Conservation (phyloP, 2,113 vertebrate species). For the Vombatus ursinus region DNA sequence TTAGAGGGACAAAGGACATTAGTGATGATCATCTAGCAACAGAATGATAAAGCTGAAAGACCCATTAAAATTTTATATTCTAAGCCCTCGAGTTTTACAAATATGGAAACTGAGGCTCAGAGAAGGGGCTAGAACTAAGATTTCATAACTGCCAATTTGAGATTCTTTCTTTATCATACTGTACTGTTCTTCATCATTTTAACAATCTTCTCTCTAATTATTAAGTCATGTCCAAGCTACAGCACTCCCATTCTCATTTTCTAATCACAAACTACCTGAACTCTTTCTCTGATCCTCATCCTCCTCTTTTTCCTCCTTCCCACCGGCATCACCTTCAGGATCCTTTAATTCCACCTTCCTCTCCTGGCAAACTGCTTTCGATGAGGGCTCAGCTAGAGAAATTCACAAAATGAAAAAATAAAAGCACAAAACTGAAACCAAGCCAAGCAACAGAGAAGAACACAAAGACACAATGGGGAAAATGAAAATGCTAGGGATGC, state of each 20-base stretch:
- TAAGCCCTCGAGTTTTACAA: background rate
- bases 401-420: constrained; percentile 55
- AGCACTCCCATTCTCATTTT: constrained; percentile 63
- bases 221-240: background rate
- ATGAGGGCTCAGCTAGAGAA: constrained; percentile 81
- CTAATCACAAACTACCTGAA: constrained; percentile 82
- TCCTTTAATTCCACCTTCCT: constrained; percentile 84
- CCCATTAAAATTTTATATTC: background rate
- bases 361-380: constrained; percentile 83
- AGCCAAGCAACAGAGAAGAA: constrained; percentile 65
- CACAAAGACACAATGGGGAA: constrained; percentile 51
- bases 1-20: background rate
- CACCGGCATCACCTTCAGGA: constrained; percentile 84
- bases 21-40: background rate
- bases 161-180: background rate
- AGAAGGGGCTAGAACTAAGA: background rate
- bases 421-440: constrained; percentile 55
- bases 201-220: background rate
- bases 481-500: constrained; percentile 69
- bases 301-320: constrained; percentile 82
- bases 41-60: background rate
- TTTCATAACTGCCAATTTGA: background rate
- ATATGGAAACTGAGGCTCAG: background rate
- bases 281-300: constrained; percentile 84
- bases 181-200: background rate